A percentile compares a stretch with the other conserved stretches of the same genome.
phyloP scores from a whole-genome alignment of 2,113 vertebrate species.

The Felis chaus region DNA sequence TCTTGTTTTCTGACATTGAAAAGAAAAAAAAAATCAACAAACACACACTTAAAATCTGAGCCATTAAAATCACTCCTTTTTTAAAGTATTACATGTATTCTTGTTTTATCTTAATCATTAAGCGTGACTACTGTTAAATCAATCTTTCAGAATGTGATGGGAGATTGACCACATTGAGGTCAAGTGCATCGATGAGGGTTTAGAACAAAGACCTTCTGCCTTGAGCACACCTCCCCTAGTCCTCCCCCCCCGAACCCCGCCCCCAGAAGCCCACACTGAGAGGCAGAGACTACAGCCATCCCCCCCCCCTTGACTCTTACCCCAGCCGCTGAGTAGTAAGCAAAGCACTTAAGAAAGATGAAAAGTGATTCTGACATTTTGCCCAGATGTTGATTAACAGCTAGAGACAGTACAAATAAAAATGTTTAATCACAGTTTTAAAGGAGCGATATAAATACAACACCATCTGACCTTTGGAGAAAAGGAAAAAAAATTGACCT shows the following conservation, averaged over 20 bases:
- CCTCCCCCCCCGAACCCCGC: background rate
- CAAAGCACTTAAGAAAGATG: slow-evolving; percentile 61
- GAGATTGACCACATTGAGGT: background rate
- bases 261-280: background rate
- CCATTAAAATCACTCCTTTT: background rate
- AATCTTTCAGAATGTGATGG: background rate
- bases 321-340: slow-evolving; percentile 52
- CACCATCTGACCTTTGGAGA: slow-evolving; percentile 60
- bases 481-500: slow-evolving; percentile 66
- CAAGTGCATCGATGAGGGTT: background rate
- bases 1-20: slow-evolving; percentile 56
- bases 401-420: slow-evolving; percentile 51
- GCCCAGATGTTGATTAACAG: slow-evolving; percentile 76
- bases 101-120: background rate
- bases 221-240: no score
- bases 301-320: slow-evolving; percentile 33
- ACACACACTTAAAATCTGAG: background rate
- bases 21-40: background rate
- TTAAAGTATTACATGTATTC: background rate
- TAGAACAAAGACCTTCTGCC: background rate
- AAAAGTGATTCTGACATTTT: slow-evolving; percentile 65
- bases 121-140: background rate
- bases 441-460: slow-evolving; percentile 66
- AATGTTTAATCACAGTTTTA: slow-evolving; percentile 74
- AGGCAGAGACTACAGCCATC: background rate